Conservation (phyloP, 1,140 invertebrate species). For the Planococcus citri region DNA sequence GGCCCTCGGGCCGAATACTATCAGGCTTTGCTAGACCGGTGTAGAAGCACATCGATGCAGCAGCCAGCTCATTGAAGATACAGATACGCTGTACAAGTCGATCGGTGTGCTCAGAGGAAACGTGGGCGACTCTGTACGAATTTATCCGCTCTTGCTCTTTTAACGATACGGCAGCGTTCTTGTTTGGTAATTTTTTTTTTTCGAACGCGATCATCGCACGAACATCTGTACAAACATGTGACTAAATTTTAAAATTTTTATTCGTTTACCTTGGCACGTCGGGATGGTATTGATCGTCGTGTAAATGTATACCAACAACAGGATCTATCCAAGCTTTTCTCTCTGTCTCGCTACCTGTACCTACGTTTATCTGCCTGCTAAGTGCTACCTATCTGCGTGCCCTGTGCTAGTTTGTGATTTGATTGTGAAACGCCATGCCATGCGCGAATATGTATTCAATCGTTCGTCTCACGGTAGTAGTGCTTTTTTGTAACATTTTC, state of each 20-base stretch:
- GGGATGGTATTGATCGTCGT: no score
- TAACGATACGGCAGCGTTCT: no score
- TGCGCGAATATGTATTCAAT: neutral
- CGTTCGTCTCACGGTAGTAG: neutral
- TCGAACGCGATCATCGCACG: neutral
- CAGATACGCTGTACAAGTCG: neutral
- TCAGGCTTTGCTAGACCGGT: neutral
- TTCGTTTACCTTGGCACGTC: neutral
- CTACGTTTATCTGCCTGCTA: no score
- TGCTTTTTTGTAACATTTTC: neutral
- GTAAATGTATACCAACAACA: no score
- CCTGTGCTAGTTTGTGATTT: no score
- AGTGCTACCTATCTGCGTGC: no score
- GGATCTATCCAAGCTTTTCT: no score
- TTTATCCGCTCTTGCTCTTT: no score
- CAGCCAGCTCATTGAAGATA: neutral
- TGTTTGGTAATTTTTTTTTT: neutral
- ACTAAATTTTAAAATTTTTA: neutral
- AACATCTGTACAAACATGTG: conserved; percentile 4
- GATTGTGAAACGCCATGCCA: no score
- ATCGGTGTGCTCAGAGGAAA: neutral
- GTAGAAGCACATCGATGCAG: neutral
- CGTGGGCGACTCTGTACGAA: neutral
- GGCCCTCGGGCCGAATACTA: neutral
- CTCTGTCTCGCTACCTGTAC: no score